Evolutionary conservation across 1,140 invertebrate genomes (phyloP).

Genomic region (Cherax quadricarinatus): DNA sequence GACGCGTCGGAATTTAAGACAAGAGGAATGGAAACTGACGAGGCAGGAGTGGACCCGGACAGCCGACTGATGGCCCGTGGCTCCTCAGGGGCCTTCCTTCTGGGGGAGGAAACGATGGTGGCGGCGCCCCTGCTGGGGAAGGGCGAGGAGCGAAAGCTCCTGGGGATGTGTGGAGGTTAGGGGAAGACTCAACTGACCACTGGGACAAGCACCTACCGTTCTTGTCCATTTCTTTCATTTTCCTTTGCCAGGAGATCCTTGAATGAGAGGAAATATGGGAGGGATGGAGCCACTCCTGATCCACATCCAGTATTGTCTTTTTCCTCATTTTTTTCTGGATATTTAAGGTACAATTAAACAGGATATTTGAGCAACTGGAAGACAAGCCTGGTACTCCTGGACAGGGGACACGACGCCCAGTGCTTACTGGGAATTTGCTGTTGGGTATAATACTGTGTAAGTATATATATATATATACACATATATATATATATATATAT

Average conservation of each 20-base stretch:
- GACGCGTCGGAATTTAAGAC: constrained; percentile 46
- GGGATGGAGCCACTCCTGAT: no score
- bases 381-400: no score
- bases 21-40: constrained; percentile 35
- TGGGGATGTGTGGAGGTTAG: neutral
- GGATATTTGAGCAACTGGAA: no score
- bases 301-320: no score
- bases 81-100: neutral
- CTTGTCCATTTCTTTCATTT: neutral
- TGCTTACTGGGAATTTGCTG: no score
- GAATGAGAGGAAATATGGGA: no score
- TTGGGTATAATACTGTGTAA: no score
- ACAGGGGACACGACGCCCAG: no score
- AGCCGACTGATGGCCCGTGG: constrained; percentile 39
- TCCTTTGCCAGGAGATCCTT: neutral
- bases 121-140: neutral
- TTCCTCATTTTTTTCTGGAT: no score
- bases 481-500: no score
- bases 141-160: neutral
- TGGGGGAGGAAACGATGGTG: constrained; percentile 1
- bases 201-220: neutral
- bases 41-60: constrained; percentile 28
- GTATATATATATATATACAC: no score
- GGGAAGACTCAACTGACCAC: constrained; percentile 36
- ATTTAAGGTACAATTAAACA: no score